Base-by-base conservation (phyloP, 2,888 invertebrate genomes). In the Mythimna loreyi region DNA sequence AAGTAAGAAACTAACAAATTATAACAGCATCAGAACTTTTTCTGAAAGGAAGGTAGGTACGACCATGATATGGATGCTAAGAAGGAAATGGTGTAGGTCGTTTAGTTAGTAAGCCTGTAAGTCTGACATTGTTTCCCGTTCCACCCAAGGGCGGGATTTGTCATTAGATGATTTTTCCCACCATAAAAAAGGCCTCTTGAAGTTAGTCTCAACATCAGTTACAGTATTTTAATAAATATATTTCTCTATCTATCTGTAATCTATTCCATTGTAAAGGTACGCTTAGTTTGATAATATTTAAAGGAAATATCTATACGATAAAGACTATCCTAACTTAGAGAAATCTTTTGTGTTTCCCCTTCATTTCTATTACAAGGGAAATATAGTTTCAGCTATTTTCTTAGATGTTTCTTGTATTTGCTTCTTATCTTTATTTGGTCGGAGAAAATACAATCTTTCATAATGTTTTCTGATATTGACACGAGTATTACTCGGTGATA, bases 391-490 rank as follows among this genome's bases (percentile, higher is more conserved):
- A 69, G 49, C 47, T 23, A 82, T 76, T 62, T 65, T 64, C 58
- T 67, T 47, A 36, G 49, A 64, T 70, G 28, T 65, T 53, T 57
- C 68, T 56, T 47, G 40, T 76, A 66, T 65, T 65, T 57, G 69
- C 62, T 71, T 75, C 64, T 81, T 63, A 72, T 81, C 66, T 67
- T 53, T 56, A 66, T 67, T 72, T 49, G 36, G 30, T 65, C 43
- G 55, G 9, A 52, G 62, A 67, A 73, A 77, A 82, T 59, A 82
- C 74, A 76, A 80, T 77, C 65, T 82, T 60, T 74, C 66, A 63
- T 69, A 76, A 76, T 72, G 69, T 74, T 79, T 72, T 79, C 65
- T 77, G 64, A 72, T 82, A 82, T 82, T 75, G 80, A 75, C 70
- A 68, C 68, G 53, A 76, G 59, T 73, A 78, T 67, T 78, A 78